A percentile compares a stretch with the other conserved stretches of the same genome.
These are phyloP conservation scores for Darwinula stevensoni DNA, from an alignment of 2,888 invertebrate genomes.

Conservation along the genomic window DNA sequence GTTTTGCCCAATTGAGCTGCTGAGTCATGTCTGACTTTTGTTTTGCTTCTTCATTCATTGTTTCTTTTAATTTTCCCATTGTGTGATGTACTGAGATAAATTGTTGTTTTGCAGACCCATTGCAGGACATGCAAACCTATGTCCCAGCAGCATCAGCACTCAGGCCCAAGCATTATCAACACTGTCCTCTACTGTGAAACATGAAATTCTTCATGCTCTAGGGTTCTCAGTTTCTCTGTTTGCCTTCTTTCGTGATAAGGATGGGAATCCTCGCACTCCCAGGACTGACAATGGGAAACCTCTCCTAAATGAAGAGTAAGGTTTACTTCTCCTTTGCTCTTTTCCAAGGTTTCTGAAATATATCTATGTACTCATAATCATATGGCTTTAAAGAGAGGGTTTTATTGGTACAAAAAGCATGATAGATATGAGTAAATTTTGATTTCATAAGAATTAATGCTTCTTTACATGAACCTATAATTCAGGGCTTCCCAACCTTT, in stretches of 20 bases:
- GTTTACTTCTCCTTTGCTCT: conserved; percentile 9
- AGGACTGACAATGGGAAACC: conserved; percentile 65
- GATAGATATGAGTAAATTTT: too few relatives aligned
- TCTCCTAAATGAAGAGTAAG: conserved; percentile 52
- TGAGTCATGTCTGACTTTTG: too few relatives aligned
- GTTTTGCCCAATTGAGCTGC: too few relatives aligned
- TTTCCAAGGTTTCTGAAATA: neutral
- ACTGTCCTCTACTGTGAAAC: conserved; percentile 79
- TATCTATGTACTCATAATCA: too few relatives aligned
- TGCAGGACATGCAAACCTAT: conserved; percentile 93
- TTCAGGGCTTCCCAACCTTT: too few relatives aligned
- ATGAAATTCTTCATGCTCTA: conserved; percentile 88
- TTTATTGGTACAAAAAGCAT: too few relatives aligned
- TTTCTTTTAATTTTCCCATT: too few relatives aligned
- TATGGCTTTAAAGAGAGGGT: too few relatives aligned
- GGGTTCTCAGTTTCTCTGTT: conserved; percentile 90
- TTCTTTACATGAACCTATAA: too few relatives aligned
- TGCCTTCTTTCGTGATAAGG: conserved; percentile 73
- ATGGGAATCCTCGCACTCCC: conserved; percentile 60
- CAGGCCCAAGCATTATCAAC: conserved; percentile 69
- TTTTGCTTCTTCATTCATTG: too few relatives aligned
- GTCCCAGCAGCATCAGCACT: conserved; percentile 73
- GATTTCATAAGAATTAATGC: too few relatives aligned
- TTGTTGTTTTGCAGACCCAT: conserved; percentile 42
- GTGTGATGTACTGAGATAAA: too few relatives aligned